Base-by-base conservation (phyloP, 2,113 vertebrate genomes). In the Poeciliopsis retropinna region DNA sequence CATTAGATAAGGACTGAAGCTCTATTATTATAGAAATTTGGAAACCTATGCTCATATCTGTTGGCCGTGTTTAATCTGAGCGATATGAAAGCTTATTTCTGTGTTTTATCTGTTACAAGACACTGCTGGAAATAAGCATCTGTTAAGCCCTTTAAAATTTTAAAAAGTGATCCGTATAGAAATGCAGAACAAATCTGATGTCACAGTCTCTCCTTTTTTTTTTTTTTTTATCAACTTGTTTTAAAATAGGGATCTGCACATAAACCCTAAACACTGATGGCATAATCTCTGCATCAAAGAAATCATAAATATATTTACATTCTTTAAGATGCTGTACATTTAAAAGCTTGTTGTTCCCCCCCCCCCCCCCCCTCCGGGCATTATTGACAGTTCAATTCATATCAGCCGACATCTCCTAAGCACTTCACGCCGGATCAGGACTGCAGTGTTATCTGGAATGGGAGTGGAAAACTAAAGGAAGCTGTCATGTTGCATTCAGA, bases 301-400 rank as follows among this genome's bases (percentile, higher is more conserved):
- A 90, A 77, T 75, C 69, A 81, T 85, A 75, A 28, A 85, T 80
- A 88, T 79, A 76, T 72, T 79, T 83, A 72, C 30, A 79, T 84
- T 87, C 88, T 87, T 74, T 71, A 60, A 72, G 80, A 88, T 67
- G 73, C 70, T 73, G 73, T 82, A 75, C 34, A 0, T 85, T 78
- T 78, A 75, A 86, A 90, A 84, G 83, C 84, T 69, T 64, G 25
- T 82, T 83, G 86, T 87, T 84, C 74, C 51, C 7, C 30, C 32
- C 70, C 79, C 74, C 51, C 7, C 30, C 32, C 70, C 79, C 17
- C 17, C 51, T 1, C 64, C 2, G 37, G 15, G 65, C 63, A 25
- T 93, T 91, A 90, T 84, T 93, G 92, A 91, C 92, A 92, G 85
- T 75, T 91, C 85, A 78, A 90, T 93, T 93, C 91, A 92, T 90